These are phyloP conservation scores for Noctua pronuba DNA, from an alignment of 2,888 invertebrate species.

Conservation along the genomic window DNA sequence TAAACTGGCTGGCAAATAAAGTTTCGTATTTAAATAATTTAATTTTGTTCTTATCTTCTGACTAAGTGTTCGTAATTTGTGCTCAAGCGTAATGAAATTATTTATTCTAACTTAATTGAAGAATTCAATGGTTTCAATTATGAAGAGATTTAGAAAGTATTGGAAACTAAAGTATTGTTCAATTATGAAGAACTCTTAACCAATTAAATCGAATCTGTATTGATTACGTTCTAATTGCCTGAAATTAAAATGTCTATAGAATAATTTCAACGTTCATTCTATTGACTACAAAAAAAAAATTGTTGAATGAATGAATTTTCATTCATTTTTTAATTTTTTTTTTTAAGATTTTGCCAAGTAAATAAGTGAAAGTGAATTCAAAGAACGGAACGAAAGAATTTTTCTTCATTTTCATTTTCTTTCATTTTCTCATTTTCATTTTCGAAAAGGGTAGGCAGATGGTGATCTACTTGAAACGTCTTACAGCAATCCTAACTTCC, in stretches of 20 bases:
- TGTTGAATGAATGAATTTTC: too few species aligned
- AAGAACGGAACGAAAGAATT: too few species aligned
- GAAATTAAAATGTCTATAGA: constrained; percentile 18
- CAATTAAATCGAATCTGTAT: constrained; percentile 21
- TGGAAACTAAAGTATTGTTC: constrained; percentile 26
- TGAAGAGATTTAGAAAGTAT: constrained; percentile 25
- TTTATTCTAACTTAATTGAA: constrained; percentile 20
- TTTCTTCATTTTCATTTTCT: too few species aligned
- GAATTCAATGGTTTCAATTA: constrained; percentile 32
- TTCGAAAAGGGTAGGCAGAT: too few species aligned
- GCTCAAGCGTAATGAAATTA: constrained; percentile 9
- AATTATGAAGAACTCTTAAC: constrained; percentile 11
- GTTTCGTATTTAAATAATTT: constrained; percentile 11
- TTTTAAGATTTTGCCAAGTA: too few species aligned
- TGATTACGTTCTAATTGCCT: constrained; percentile 25
- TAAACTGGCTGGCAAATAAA: neutral
- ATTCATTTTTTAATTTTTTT: too few species aligned
- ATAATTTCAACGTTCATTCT: neutral
- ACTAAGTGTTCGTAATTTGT: constrained; percentile 23
- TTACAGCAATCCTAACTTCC: too few species aligned
- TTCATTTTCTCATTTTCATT: too few species aligned
- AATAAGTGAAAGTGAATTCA: neutral
- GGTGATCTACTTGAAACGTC: neutral
- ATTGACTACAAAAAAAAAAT: too few species aligned
- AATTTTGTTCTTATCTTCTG: constrained; percentile 4